Evolutionary conservation across 2,888 invertebrate species (phyloP).

Genomic region (Morinoia aosen): DNA sequence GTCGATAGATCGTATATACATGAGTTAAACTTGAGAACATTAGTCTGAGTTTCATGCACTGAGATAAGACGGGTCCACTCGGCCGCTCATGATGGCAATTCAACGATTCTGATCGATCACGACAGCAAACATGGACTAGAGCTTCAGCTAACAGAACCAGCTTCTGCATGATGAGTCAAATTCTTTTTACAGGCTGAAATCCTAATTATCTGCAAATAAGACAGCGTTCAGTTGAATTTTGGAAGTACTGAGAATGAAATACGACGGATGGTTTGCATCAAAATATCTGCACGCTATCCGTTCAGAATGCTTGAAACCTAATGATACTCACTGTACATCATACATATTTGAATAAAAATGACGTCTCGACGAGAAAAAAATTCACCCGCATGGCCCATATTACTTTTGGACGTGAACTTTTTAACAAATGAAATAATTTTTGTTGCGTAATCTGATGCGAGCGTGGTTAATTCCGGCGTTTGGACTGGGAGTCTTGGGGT

Average conservation of each 20-base stretch:
- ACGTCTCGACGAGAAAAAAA: background rate
- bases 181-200: background rate
- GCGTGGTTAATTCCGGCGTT: background rate
- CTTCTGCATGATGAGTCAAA: background rate
- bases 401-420: background rate
- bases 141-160: background rate
- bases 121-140: background rate
- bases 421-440: background rate
- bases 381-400: background rate
- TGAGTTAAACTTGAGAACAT: background rate
- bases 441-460: background rate
- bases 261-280: background rate
- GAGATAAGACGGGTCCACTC: background rate
- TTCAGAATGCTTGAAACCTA: background rate
- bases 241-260: background rate
- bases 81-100: background rate
- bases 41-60: background rate
- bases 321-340: background rate
- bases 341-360: background rate
- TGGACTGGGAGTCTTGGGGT: too few relatives aligned
- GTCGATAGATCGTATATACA: background rate
- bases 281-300: background rate
- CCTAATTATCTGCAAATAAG: background rate
- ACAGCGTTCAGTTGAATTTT: background rate
- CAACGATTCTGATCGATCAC: background rate